Percentiles rank a stretch among this genome's conserved stretches.
phyloP scores from a whole-genome alignment of 2,113 vertebrate genomes.

The Bungarus multicinctus region DNA sequence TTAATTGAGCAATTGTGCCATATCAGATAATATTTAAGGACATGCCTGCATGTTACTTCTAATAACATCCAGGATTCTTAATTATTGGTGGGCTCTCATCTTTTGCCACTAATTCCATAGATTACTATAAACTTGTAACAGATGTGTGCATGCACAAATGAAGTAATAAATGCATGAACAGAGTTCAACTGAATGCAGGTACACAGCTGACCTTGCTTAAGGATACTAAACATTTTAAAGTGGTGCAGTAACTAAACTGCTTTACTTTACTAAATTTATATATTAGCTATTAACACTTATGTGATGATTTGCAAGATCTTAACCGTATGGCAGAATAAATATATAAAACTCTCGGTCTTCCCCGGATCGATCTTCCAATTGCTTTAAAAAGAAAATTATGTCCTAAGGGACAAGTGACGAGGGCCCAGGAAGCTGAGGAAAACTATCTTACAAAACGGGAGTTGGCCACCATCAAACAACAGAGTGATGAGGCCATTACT shows the following conservation, averaged over 20 bases:
- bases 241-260: conserved; percentile 56
- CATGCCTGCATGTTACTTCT: conserved; percentile 65
- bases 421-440: conserved; percentile 99
- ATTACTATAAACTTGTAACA: conserved; percentile 43
- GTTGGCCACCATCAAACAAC: conserved; percentile 96
- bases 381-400: conserved; percentile 81
- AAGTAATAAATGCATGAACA: conserved; percentile 75
- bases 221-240: conserved; percentile 50
- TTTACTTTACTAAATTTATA: conserved; percentile 60
- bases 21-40: conserved; percentile 48
- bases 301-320: conserved; percentile 58
- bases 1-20: conserved; percentile 55
- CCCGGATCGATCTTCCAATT: conserved; percentile 69
- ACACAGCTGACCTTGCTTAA: conserved; percentile 54
- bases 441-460: conserved; percentile 99
- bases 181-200: conserved; percentile 58
- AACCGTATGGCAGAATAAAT: conserved; percentile 58
- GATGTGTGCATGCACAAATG: conserved; percentile 69
- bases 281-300: conserved; percentile 57
- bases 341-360: conserved; percentile 64
- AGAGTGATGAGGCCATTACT: conserved; percentile 90
- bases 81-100: conserved; percentile 48
- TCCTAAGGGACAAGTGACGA: conserved; percentile 99
- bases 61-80: conserved; percentile 60
- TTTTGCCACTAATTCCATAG: conserved; percentile 62